A percentile compares a stretch with the other conserved stretches of the same genome.
Conservation (phyloP, 92 coral and sea anemone genomes). For the Phymanthus crucifer region DNA sequence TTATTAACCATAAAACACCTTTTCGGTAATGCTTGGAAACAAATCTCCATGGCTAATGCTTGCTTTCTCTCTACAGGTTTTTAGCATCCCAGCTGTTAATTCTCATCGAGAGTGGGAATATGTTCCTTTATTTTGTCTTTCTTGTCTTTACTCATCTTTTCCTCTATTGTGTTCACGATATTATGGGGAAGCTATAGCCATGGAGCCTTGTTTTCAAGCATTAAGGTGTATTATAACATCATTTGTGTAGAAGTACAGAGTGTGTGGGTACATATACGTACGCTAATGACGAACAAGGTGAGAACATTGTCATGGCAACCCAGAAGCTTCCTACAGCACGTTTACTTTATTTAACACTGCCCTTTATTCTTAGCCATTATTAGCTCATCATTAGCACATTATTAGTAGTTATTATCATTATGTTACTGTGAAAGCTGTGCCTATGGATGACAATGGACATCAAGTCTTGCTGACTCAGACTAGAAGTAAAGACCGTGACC, state of each 20-base stretch:
- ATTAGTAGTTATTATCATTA: background rate
- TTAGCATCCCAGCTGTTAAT: too few species aligned
- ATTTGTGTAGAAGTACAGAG: background rate
- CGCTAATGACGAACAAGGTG: background rate
- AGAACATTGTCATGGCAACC: background rate
- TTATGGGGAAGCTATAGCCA: too few species aligned
- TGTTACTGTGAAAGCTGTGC: background rate
- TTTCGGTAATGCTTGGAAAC: too few species aligned
- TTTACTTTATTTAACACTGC: conserved; percentile 2
- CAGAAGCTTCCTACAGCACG: conserved; percentile 4
- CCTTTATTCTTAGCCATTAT: background rate
- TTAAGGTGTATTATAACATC: too few species aligned
- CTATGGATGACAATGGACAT: background rate
- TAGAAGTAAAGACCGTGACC: background rate
- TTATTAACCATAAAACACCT: too few species aligned
- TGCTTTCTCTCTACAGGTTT: too few species aligned
- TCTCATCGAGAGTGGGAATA: too few species aligned
- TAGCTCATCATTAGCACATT: background rate
- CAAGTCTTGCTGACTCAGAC: background rate
- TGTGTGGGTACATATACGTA: background rate
- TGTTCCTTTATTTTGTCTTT: too few species aligned
- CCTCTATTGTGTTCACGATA: too few species aligned
- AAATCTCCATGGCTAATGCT: too few species aligned
- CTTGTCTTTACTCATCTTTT: too few species aligned
- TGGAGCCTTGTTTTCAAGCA: too few species aligned